Conservation (phyloP, 2,113 vertebrate genomes). For the Merops nubicus region DNA sequence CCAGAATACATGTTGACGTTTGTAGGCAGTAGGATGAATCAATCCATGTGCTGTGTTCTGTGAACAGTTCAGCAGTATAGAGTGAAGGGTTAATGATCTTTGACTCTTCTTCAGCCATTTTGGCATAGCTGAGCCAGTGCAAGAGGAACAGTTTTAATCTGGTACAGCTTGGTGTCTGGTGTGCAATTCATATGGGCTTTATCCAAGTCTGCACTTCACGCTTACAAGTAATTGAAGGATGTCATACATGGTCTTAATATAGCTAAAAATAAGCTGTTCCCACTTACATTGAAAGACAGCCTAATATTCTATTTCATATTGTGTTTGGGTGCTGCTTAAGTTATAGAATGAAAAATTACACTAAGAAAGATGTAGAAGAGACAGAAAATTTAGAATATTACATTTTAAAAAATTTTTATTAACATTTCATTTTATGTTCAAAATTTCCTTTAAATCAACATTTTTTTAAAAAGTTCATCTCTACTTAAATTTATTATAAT, state of each 20-base stretch:
- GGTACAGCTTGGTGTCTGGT: not conserved
- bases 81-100: not conserved
- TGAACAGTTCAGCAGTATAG: not conserved
- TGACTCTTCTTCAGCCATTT: not conserved
- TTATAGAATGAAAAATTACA: not conserved
- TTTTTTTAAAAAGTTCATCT: not conserved
- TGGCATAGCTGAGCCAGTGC: not conserved
- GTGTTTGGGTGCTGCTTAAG: not conserved
- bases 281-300: not conserved
- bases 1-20: not conserved
- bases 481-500: not conserved
- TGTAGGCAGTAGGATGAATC: not conserved
- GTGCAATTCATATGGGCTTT: not conserved
- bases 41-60: not conserved
- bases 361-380: not conserved
- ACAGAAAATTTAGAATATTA: not conserved
- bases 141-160: not conserved
- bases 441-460: not conserved
- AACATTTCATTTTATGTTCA: not conserved
- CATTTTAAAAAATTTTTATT: not conserved
- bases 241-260: not conserved
- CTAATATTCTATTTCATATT: not conserved
- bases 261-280: not conserved
- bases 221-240: not conserved
- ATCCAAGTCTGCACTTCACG: not conserved